Base-by-base conservation (phyloP, 2,888 invertebrate genomes). In the Crematogaster levior region DNA sequence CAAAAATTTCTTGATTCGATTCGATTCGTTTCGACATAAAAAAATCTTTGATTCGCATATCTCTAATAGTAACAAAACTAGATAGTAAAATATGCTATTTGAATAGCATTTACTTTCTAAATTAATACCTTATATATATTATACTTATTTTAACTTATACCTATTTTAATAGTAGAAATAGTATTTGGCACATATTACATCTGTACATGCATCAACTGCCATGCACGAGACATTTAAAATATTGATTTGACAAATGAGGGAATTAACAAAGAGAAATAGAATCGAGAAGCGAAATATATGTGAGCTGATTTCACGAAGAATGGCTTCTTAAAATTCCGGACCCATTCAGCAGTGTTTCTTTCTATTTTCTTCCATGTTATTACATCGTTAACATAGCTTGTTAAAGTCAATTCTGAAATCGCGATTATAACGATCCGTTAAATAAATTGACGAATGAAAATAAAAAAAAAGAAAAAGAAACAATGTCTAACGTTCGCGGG, bases 301-400 rank as follows among this genome's bases (percentile, higher is more conserved):
- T n/a, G 34, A n/a, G 46, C 18, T 6, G 37, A 61, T 12, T n/a
- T 60, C 60, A n/a, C n/a, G n/a, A 34, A 60, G 34, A 18, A 12
- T 12, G n/a, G n/a, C 15, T n/a, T 21, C 51, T n/a, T 51, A 68
- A 68, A 51, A 51, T 68, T 21, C 34, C 68, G 4, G 10, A 21
- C 4, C 15, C 15, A 37, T 24, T 21, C 34, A 3, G 21, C 15
- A 18, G 4, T 27, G 9, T 51, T 51, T 68, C 21, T 15, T 18
- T 12, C 15, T 18, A 12, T 21, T 37, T 34, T 10, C 21, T 46
- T 66, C 46, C 27, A 15, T 21, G 30, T 58, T 56, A 73, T 58
- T 15, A 48, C 68, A 37, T 70, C 51, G 51, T 37, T 53, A 53
- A 53, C 68, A 34, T 9, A 21, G 68, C 68, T 70, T 37, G 51